These are phyloP conservation scores for Dicycla oo DNA, from an alignment of 2,888 invertebrate genomes.

Conservation along the genomic window DNA sequence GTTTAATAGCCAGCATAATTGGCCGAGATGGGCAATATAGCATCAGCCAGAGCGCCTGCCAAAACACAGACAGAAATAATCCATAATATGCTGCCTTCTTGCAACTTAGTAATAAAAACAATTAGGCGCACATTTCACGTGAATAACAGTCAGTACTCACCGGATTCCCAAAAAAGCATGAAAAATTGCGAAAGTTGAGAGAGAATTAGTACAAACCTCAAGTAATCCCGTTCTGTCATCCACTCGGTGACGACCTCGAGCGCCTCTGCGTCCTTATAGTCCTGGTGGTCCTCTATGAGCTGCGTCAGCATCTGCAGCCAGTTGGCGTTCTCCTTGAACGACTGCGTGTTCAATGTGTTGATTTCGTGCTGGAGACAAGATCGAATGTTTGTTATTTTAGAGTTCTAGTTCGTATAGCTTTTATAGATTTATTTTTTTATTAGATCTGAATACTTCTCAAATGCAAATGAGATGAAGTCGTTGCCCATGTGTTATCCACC, in stretches of 20 bases:
- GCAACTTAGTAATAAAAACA: not conserved
- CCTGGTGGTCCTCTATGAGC: conserved; percentile 97
- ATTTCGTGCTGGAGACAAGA: conserved; percentile 94
- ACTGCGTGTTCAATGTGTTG: conserved; percentile 94
- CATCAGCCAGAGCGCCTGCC: not conserved
- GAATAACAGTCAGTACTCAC: conserved; percentile 15
- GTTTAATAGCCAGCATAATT: not conserved
- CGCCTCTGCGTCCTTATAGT: conserved; percentile 93
- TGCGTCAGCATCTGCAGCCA: conserved; percentile 98
- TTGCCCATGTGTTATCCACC: not conserved
- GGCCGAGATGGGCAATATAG: not conserved
- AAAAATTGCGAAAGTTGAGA: not conserved
- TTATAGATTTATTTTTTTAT: not conserved
- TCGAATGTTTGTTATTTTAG: not conserved
- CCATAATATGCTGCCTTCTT: not conserved
- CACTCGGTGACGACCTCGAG: conserved; percentile 93
- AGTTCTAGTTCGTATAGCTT: not conserved
- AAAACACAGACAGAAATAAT: not conserved
- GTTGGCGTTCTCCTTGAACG: conserved; percentile 96
- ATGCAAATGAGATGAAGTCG: not conserved
- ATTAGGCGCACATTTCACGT: not conserved
- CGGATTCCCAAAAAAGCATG: not conserved
- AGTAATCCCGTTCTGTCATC: conserved; percentile 94
- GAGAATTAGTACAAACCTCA: conserved; percentile 89
- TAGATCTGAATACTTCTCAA: not conserved